These are phyloP conservation scores for Peromyscus attwateri DNA, from an alignment of 2,797 vertebrate species.

Conservation along the genomic window DNA sequence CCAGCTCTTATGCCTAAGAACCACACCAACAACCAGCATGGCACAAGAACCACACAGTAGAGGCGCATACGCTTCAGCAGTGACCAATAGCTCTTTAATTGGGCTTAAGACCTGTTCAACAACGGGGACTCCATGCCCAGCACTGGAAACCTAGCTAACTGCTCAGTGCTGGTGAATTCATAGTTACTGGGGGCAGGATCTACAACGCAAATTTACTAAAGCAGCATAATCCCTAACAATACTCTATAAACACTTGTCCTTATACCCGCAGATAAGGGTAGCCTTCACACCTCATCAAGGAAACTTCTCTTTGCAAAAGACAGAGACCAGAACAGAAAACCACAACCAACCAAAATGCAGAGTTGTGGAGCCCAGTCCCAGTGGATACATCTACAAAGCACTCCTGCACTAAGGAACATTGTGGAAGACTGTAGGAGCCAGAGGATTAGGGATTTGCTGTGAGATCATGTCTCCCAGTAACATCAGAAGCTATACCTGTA, in stretches of 20 bases:
- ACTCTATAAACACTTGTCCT: background rate
- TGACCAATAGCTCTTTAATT: background rate
- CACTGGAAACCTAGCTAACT: background rate
- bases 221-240: background rate
- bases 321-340: background rate
- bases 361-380: background rate
- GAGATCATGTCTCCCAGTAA: background rate
- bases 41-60: background rate
- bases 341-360: background rate
- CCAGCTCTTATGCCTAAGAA: background rate
- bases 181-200: background rate
- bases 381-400: background rate
- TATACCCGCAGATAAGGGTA: background rate
- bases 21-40: background rate
- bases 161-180: background rate
- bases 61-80: background rate
- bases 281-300: background rate
- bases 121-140: background rate
- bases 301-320: background rate
- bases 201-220: background rate
- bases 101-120: background rate
- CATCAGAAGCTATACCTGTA: no score
- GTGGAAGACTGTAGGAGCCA: background rate
- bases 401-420: background rate
- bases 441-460: background rate